Base-by-base conservation (phyloP, 92 coral and sea anemone species). In the Epizoanthus scotinus region DNA sequence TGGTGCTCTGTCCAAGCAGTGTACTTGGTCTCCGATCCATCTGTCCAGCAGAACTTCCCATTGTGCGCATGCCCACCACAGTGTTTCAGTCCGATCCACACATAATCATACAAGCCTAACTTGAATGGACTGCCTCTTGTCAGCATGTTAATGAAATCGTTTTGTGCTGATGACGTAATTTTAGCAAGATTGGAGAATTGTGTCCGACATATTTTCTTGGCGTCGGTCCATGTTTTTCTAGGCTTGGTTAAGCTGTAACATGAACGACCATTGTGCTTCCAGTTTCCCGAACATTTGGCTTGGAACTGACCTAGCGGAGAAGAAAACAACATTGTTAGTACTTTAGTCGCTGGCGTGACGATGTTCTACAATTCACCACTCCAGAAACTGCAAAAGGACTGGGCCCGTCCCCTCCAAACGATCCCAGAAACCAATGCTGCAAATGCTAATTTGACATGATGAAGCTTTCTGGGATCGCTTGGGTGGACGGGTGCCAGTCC, bases 41-140 rank as follows among this genome's bases (percentile, higher is more conserved):
- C 81, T 10, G 63, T 36, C 81, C 81, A 75, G 54, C 81, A 75
- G 57, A 75, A 75, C 13, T 36, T 75, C 20, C 22, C 12, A 3
- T n/a, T 6, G 1, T 36, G n/a, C 8, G 53, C 2, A 22, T 8
- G 38, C 52, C 52, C 52, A 59, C 67, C 40, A 75, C 67, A 38
- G 55, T 68, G 81, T 13, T 75, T 40, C 13, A 75, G 55, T 34
- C 81, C 81, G 25, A 75, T 75, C 81, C 81, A 75, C 19, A 29
- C 21, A 26, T 75, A 75, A 21, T 59, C 81, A 18, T 6, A 22
- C 2, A 6, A 8, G 13, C 81, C 81, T 13, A 58, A 58, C 57
- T 75, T 75, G 54, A 58, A 36, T 34, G 25, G 21, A 26, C 81
- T 75, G 14, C 6, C 44, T 36, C 28, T 38, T 54, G 47, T 59